phyloP scores from a whole-genome alignment of 35 echinoderm and acorn worm genomes.

The Lytechinus pictus region DNA sequence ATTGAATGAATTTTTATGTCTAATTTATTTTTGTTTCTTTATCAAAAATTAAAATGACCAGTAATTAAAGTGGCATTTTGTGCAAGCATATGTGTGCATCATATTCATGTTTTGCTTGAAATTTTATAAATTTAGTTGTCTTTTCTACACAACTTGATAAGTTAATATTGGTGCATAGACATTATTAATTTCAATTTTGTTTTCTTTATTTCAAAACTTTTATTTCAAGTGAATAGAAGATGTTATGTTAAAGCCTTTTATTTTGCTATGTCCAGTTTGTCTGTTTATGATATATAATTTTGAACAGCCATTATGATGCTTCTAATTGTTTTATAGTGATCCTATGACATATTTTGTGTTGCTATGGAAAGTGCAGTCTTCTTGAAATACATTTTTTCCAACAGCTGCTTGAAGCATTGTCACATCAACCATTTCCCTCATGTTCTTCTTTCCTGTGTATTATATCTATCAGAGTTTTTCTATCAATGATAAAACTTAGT shows the following conservation, averaged over 20 bases:
- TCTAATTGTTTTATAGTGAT: constrained; percentile 13
- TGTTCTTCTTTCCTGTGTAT: not conserved
- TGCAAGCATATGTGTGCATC: not conserved
- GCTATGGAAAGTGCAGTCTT: not conserved
- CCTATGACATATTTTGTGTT: not conserved
- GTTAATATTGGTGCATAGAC: not conserved
- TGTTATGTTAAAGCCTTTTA: not conserved
- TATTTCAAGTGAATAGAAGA: not conserved
- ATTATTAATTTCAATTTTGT: not conserved
- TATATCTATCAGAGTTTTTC: not conserved
- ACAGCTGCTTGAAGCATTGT: not conserved
- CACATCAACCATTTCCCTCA: not conserved
- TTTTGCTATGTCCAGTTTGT: not conserved
- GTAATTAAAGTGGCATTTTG: not conserved
- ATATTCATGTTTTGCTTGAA: not conserved
- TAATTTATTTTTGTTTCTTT: constrained; percentile 15
- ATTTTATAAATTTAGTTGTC: not conserved
- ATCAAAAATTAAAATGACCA: not conserved
- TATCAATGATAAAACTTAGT: not conserved
- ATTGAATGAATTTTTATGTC: constrained; percentile 13
- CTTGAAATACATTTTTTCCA: not conserved
- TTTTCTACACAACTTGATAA: not conserved
- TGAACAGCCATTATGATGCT: not conserved
- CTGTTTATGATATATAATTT: not conserved
- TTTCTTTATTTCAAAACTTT: not conserved